Percentiles rank a stretch among this genome's conserved stretches.
phyloP scores from a whole-genome alignment of 2,113 vertebrate genomes.

The Sitta europaea region DNA sequence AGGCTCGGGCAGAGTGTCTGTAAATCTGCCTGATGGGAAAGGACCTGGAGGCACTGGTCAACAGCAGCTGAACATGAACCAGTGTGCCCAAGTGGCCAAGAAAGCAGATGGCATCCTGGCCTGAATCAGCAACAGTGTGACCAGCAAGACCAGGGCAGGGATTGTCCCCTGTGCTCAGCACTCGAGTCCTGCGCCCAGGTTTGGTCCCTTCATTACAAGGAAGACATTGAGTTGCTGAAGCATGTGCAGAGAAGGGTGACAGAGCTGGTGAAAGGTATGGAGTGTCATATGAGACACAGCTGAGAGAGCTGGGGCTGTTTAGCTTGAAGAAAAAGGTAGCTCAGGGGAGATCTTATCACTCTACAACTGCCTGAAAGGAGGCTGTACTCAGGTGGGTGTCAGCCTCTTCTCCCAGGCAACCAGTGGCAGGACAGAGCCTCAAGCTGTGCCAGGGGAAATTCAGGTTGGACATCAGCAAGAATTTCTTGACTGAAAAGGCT shows the following conservation, averaged over 20 bases:
- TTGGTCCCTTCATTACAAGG: neutral
- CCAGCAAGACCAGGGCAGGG: fast-evolving
- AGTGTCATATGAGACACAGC: neutral
- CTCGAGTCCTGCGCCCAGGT: fast-evolving
- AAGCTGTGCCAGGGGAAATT: neutral
- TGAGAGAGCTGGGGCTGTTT: neutral
- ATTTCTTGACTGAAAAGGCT: neutral
- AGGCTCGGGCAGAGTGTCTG: neutral
- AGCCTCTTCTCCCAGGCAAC: neutral
- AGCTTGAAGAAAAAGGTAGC: neutral
- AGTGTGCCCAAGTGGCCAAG: neutral
- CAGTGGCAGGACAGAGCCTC: neutral
- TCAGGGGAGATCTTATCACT: neutral
- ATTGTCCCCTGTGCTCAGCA: fast-evolving
- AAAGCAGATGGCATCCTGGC: neutral
- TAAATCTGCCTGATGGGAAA: neutral
- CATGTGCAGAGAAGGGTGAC: neutral
- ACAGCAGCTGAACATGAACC: neutral
- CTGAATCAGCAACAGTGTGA: neutral
- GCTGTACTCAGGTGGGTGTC: neutral
- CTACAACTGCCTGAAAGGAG: neutral
- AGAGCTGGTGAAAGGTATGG: neutral
- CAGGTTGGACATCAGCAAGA: neutral
- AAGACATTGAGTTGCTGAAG: neutral
- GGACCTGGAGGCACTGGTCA: neutral